These are phyloP conservation scores for Hirtodrosophila trivittata DNA, from an alignment of 2,888 invertebrate genomes.

Conservation along the genomic window DNA sequence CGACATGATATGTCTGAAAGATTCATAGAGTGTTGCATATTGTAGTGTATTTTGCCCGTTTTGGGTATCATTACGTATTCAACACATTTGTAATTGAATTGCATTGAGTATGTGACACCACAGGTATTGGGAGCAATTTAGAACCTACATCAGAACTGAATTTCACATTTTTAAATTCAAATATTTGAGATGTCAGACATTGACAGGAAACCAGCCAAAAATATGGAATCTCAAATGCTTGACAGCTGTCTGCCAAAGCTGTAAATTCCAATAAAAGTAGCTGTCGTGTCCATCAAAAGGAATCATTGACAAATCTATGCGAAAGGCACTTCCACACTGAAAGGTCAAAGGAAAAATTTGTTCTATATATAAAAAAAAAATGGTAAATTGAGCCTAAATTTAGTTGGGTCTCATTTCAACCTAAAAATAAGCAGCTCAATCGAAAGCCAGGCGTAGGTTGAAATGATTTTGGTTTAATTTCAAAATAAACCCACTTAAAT, in stretches of 20 bases:
- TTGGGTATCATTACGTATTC: neutral
- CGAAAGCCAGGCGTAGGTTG: too few relatives aligned
- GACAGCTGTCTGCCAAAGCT: constrained; percentile 33
- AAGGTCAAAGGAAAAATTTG: neutral
- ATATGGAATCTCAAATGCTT: constrained; percentile 5
- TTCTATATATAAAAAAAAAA: neutral
- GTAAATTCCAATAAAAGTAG: constrained; percentile 4
- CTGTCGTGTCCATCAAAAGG: constrained; percentile 1
- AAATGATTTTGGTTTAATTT: too few relatives aligned
- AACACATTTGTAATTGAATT: constrained; percentile 6
- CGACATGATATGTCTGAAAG: too few relatives aligned
- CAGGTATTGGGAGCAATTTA: neutral
- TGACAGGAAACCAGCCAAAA: neutral
- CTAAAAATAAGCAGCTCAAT: too few relatives aligned
- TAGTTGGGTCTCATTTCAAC: too few relatives aligned
- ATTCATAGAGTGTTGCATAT: too few relatives aligned
- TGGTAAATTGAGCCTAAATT: neutral
- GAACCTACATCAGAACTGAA: constrained; percentile 29
- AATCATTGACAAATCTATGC: neutral
- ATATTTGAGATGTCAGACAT: constrained; percentile 12
- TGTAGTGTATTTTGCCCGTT: too few relatives aligned
- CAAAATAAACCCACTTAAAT: too few relatives aligned
- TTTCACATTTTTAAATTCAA: constrained; percentile 1
- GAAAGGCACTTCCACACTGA: neutral
- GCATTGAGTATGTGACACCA: neutral